Evolutionary conservation across 1,140 invertebrate species (phyloP), one percentile per base, ranked within the genome.

Genomic region (Limonius californicus): DNA sequence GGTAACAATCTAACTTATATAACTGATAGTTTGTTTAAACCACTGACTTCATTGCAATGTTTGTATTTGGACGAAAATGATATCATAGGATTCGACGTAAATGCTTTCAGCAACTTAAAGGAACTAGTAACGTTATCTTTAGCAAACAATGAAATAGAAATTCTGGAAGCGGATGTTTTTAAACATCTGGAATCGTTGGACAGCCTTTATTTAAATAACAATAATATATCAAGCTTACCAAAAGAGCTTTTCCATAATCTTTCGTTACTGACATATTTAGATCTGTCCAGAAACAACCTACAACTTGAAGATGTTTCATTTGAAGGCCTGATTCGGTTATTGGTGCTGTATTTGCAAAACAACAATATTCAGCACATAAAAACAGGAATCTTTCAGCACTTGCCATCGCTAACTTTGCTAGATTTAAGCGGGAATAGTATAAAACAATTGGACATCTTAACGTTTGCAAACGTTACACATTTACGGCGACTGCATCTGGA

Each of bases 1-100:
- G 42, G 42, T 4, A 45, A 45, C 16, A n/a, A 45, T 15, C 6
- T 45, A 15, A 18, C 3, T n/a, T 45, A 4, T n/a, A 18, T 45
- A 3, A 6, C 2, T 45, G n/a, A 4, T 6, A n/a, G 14, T 3
- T 6, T 12, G 14, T 45, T 45, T 18, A n/a, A n/a, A n/a, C 2
- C 12, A 6, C 14, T 45, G 12, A 18, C 2, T 4, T 15, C n/a
- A 6, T 45, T 45, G 42, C 2, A 45, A 18, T 45, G 14, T 45
- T 45, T 45, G 42, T 45, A 45, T 45, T 12, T 45, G 12, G 42
- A 45, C 14, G n/a, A 45, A n/a, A 45, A 45, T 45, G 14, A 45
- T 18, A 45, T 45, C 2, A 12, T 6, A 6, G 16, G 6, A 6
- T 45, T 45, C 2, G 42, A 45, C 6, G 14, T 4, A n/a, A 18